These are phyloP conservation scores for Agriopis aurantiaria DNA, from an alignment of 2,888 invertebrate genomes.

Conservation along the genomic window DNA sequence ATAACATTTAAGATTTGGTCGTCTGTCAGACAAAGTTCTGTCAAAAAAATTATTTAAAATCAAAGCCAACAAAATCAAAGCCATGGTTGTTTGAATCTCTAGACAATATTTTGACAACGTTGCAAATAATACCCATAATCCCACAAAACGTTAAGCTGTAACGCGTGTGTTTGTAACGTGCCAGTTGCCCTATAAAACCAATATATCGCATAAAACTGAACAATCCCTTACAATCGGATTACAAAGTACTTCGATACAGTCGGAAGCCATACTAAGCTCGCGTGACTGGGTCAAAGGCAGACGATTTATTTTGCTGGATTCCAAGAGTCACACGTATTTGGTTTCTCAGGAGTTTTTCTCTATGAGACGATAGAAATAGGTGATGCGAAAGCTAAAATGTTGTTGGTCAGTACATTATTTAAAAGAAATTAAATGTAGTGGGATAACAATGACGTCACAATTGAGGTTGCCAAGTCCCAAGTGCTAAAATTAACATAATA, in stretches of 20 bases:
- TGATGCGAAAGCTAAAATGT: too few species aligned
- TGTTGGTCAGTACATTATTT: not conserved
- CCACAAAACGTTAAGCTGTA: constrained; percentile 12
- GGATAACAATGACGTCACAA: not conserved
- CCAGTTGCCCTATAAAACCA: constrained; percentile 43
- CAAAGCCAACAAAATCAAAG: not conserved
- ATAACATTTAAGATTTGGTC: constrained; percentile 13
- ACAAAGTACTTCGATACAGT: constrained; percentile 56
- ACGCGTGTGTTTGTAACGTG: constrained; percentile 32
- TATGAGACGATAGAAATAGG: not conserved
- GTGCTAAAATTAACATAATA: not conserved
- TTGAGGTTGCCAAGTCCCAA: not conserved
- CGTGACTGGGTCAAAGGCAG: constrained; percentile 66
- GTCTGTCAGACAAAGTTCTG: not conserved
- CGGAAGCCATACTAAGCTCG: constrained; percentile 58
- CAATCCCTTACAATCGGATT: constrained; percentile 65
- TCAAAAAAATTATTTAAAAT: not conserved
- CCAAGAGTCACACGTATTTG: constrained; percentile 37
- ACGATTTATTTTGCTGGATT: constrained; percentile 52
- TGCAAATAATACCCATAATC: not conserved
- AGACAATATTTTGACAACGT: not conserved
- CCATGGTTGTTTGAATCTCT: not conserved
- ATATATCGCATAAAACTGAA: constrained; percentile 44
- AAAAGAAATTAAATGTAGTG: not conserved
- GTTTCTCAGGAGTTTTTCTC: constrained; percentile 13